Base-by-base conservation (phyloP, 1,140 invertebrate species). In the Tribolium madens region DNA sequence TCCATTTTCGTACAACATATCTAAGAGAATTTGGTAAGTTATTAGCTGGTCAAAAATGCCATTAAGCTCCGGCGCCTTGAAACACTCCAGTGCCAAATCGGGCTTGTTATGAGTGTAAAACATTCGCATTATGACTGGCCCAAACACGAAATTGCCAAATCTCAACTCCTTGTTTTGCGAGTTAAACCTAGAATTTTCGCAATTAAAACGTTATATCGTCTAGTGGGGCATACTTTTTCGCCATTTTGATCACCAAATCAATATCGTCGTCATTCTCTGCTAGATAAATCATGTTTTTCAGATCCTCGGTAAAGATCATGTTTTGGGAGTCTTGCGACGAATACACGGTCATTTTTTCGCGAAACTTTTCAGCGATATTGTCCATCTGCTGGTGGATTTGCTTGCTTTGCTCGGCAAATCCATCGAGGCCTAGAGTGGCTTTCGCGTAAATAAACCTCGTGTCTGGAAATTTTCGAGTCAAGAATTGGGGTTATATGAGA, bases 261-360 rank as follows among this genome's bases (percentile, higher is more conserved):
- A 94, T 76, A 84, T 96, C 93, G 52, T 89, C 82, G 7, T 87
- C 85, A 10, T 83, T 86, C 60, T 92, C 88, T 10, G 89, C 87
- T 26, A 95, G 84, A 83, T 95, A 91, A 5, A 94, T 83, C 89
- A 95, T 93, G 82, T 93, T 93, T 84, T 95, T 95, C 3, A 96
- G 86, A 86, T 96, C 95, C 86, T 95, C 94, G 4, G 93, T 95
- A 81, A 95, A 96, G 77, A 96, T 89, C 87, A 94, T 90, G 76
- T 88, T 90, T 53, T 89, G 87, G 0, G 89, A 83, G 10, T 86
- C 82, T 6, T 88, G 81, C 0, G 81, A 76, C 4, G 89, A 82
- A 85, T 90, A 91, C 47, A 91, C 89, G 10, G 76, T 83, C 92
- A 95, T 94, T 87, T 93, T 92, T 0, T 78, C 50, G 60, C 88